Conservation (phyloP, 2,888 invertebrate genomes). For the Malthinus seriepunctatus region DNA sequence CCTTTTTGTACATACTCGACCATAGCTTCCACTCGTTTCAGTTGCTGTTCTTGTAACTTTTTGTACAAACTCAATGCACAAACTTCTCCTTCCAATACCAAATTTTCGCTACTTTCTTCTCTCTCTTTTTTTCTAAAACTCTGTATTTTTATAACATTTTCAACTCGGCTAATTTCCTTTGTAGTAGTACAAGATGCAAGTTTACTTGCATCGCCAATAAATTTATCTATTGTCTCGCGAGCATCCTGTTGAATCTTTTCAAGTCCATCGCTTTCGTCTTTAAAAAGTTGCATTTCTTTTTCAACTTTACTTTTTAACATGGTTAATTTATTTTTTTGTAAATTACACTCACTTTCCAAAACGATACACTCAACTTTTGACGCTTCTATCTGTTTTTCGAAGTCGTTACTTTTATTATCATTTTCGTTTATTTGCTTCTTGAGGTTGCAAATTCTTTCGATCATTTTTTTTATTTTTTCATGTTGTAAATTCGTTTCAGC, state of each 20-base stretch:
- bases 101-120: background rate
- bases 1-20: background rate
- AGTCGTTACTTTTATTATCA: background rate
- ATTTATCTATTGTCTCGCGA: constrained; percentile 11
- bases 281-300: constrained; percentile 9
- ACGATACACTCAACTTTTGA: constrained; percentile 1
- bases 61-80: constrained; percentile 25
- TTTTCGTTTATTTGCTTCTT: constrained; percentile 5
- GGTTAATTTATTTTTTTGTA: constrained; percentile 2
- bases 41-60: constrained; percentile 28
- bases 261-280: constrained; percentile 8
- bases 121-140: background rate
- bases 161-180: background rate
- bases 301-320: constrained; percentile 7
- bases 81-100: constrained; percentile 30
- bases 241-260: constrained; percentile 11
- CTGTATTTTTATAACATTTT: background rate
- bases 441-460: background rate
- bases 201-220: constrained; percentile 1
- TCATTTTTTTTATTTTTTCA: constrained; percentile 16
- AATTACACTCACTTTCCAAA: constrained; percentile 3
- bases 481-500: constrained; percentile 1
- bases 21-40: constrained; percentile 21
- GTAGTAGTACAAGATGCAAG: no score
- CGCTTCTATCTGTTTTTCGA: background rate